Conservation (phyloP, 2,113 vertebrate genomes). For the Hiodon tergisus region DNA sequence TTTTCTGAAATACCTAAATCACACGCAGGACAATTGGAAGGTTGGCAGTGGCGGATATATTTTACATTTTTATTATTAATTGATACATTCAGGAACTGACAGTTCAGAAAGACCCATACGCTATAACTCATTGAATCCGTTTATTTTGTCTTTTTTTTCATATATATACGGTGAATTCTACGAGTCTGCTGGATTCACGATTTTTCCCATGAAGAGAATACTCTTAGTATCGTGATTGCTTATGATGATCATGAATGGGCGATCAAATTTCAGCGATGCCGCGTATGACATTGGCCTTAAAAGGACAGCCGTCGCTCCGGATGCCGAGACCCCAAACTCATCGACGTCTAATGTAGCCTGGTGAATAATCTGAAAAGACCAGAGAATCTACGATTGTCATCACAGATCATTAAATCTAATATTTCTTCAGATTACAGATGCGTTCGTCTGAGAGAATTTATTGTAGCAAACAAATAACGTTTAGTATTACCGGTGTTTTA, state of each 20-base stretch:
- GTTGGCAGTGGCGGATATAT: too few relatives aligned
- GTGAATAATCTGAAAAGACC: slow-evolving; percentile 51
- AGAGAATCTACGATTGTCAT: neutral
- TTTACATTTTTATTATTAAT: too few relatives aligned
- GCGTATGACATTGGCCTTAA: slow-evolving; percentile 29
- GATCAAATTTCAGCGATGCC: slow-evolving; percentile 46
- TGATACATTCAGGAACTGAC: too few relatives aligned
- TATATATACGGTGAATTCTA: slow-evolving; percentile 23
- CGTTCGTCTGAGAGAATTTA: too few relatives aligned
- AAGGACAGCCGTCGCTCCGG: slow-evolving; percentile 45
- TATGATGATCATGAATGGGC: slow-evolving; percentile 61
- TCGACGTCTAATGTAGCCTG: slow-evolving; percentile 61
- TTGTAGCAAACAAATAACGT: neutral
- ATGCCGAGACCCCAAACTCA: slow-evolving; percentile 58
- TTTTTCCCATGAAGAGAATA: slow-evolving; percentile 63
- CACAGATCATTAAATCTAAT: neutral
- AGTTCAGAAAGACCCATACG: too few relatives aligned
- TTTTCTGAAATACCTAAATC: too few relatives aligned
- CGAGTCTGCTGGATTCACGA: slow-evolving; percentile 50
- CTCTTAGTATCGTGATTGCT: slow-evolving; percentile 39
- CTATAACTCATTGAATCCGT: too few relatives aligned
- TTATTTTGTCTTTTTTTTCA: neutral
- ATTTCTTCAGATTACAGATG: too few relatives aligned
- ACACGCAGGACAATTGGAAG: too few relatives aligned
- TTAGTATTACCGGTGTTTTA: neutral